Base-by-base conservation (phyloP, 2,797 vertebrate genomes). In the Rhinella marina region DNA sequence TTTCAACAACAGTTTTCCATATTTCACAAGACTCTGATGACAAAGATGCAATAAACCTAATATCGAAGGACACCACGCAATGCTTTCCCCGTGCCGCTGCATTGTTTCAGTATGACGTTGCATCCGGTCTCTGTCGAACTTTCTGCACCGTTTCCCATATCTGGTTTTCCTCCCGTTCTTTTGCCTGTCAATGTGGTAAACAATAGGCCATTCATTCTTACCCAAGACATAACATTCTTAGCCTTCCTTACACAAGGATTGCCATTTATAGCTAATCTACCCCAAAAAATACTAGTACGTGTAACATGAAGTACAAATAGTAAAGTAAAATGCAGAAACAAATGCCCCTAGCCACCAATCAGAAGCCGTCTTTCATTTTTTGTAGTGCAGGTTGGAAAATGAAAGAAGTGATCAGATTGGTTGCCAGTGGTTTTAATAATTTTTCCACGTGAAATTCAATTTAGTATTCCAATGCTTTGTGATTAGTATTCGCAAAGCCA, bases 161-260 rank as follows among this genome's bases (percentile, higher is more conserved):
- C 32, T 61, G 61, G 86, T 84, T 72, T 86, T 80, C 59, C 73
- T 82, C 59, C 29, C 54, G 17, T 68, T 56, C 75, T 77, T 78
- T 23, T 84, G 64, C 88, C 57, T 86, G 84, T 89, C 79, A 86
- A n/a, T 88, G 54, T 88, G 84, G 66, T 85, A 73, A 72, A 78
- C 66, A 50, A 70, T 79, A 89, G 88, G 85, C 70, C 32, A 68
- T 89, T 89, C 88, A 89, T 86, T 89, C 81, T 89, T 87, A 87
- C 48, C 27, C 25, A 66, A 48, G 27, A 50, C n/a, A 66, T 66
- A 50, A n/a, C 21, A 50, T 17, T 64, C 27, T 61, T 32, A 8
- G 41, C 14, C 6, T 76, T n/a, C 19, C 52, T 75, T 84, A 41
- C 23, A 48, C 54, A 73, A 41, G 27, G 82, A 54, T 84, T 59